Percentiles rank a stretch among this genome's conserved stretches.
Evolutionary conservation across 2,797 vertebrate species (phyloP).

Genomic region (Intellagama lesueurii): DNA sequence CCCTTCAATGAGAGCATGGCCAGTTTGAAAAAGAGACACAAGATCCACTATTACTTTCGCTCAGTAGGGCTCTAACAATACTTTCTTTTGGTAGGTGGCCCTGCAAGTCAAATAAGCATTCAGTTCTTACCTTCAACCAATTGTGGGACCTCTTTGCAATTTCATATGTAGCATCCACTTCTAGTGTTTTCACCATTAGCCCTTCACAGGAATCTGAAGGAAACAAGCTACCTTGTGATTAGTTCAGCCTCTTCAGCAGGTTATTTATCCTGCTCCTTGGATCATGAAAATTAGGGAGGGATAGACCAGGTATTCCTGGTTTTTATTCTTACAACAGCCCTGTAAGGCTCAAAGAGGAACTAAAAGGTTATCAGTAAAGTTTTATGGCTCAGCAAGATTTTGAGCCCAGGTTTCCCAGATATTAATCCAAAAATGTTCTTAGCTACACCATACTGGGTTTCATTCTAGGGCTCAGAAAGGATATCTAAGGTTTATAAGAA

Average conservation of each 20-base stretch:
- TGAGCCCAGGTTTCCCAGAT: neutral
- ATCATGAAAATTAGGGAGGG: neutral
- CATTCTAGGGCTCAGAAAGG: neutral
- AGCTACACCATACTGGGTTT: neutral
- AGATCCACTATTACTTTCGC: neutral
- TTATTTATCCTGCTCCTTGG: neutral
- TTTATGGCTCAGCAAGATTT: neutral
- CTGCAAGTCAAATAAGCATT: neutral
- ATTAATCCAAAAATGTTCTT: neutral
- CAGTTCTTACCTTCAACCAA: constrained; percentile 89
- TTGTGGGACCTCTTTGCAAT: constrained; percentile 94
- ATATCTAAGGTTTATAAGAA: neutral
- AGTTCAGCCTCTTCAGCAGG: neutral
- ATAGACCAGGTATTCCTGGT: neutral
- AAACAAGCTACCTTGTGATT: neutral
- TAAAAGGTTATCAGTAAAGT: neutral
- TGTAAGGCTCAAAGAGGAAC: neutral
- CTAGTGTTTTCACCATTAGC: constrained; percentile 94
- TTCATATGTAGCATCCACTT: constrained; percentile 92
- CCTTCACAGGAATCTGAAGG: constrained; percentile 91
- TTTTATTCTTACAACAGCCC: neutral
- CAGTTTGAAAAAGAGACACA: neutral
- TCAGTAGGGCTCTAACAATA: neutral
- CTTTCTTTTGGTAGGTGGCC: neutral
- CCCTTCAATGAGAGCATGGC: neutral